These are phyloP conservation scores for Chrysopilus asiliformis DNA, from an alignment of 2,888 invertebrate species.

Conservation along the genomic window DNA sequence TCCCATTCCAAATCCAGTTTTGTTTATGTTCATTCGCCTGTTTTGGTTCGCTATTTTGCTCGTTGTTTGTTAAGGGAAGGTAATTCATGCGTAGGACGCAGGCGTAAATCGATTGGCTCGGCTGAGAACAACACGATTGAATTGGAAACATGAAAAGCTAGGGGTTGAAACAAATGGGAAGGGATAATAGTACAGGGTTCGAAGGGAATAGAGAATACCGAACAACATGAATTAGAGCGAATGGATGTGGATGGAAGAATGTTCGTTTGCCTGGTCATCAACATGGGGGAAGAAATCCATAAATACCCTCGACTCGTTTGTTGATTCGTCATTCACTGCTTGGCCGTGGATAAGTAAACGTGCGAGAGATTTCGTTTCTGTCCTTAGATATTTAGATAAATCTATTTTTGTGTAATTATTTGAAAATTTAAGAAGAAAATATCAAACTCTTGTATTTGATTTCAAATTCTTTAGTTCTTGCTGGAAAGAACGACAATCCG, in stretches of 20 bases:
- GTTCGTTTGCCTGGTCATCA: not conserved
- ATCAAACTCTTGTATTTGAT: not conserved
- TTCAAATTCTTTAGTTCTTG: not conserved
- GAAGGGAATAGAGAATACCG: no score
- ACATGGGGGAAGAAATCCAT: constrained; percentile 5
- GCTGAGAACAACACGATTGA: no score
- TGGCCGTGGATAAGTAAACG: constrained; percentile 26
- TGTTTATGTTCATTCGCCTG: not conserved
- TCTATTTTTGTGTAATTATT: not conserved
- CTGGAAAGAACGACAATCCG: not conserved
- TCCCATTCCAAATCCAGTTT: no score
- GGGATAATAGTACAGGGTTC: no score
- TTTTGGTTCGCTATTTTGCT: not conserved
- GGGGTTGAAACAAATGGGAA: no score
- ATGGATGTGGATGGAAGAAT: no score
- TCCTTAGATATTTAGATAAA: no score
- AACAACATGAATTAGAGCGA: no score
- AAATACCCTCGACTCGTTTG: constrained; percentile 7
- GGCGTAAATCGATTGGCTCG: constrained; percentile 15
- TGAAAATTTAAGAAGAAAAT: not conserved
- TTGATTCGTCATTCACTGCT: constrained; percentile 35
- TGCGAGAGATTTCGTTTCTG: no score
- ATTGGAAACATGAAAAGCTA: no score
- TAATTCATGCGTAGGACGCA: constrained; percentile 9
- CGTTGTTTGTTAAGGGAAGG: no score